Conservation (phyloP, 2,888 invertebrate genomes). For the Nephrotoma appendiculata region DNA sequence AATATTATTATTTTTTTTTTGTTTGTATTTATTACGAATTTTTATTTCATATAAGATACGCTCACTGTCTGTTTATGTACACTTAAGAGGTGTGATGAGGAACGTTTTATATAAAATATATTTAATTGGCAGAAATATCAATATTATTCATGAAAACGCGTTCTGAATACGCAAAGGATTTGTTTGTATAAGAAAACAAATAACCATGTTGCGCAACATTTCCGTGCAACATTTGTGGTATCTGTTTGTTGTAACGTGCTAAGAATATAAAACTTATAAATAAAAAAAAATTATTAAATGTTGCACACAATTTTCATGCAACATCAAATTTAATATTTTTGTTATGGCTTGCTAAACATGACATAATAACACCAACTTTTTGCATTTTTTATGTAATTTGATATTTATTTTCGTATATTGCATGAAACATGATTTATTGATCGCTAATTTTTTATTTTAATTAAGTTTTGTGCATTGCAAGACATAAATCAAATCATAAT, state of each 20-base stretch:
- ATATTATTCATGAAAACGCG: not conserved
- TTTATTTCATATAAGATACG: not conserved
- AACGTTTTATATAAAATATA: not conserved
- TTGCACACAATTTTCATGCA: not conserved
- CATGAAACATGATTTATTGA: not conserved
- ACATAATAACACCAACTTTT: not conserved
- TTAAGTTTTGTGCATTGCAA: not conserved
- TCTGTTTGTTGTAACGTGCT: too few relatives aligned
- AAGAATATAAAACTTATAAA: not conserved
- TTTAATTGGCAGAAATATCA: not conserved
- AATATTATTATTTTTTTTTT: not conserved
- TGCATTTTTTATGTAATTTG: not conserved
- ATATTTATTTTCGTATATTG: not conserved
- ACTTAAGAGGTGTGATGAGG: not conserved
- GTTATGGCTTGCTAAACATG: not conserved
- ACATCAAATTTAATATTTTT: not conserved
- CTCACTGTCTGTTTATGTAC: not conserved
- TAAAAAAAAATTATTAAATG: not conserved
- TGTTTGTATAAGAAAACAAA: too few relatives aligned
- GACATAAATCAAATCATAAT: not conserved
- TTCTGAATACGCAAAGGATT: not conserved
- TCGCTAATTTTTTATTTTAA: not conserved
- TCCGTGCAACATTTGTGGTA: too few relatives aligned
- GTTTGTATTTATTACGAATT: not conserved
- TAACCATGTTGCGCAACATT: too few relatives aligned